phyloP scores from a whole-genome alignment of 2,888 invertebrate species.

The Epinotia ramella region DNA sequence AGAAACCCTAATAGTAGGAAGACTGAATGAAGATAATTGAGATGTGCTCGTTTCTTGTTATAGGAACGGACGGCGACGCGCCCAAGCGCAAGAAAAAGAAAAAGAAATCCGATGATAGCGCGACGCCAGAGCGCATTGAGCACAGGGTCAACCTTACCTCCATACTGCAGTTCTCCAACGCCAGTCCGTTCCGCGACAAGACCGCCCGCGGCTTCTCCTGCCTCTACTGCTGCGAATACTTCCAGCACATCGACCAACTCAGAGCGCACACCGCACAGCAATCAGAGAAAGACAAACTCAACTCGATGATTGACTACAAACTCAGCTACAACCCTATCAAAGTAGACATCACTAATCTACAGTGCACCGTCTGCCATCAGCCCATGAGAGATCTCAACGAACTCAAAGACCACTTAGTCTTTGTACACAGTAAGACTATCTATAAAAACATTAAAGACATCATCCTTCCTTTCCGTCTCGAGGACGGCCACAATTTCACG shows the following conservation, averaged over 20 bases:
- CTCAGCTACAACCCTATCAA: constrained; percentile 81
- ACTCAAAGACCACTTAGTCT: constrained; percentile 72
- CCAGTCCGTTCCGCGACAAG: constrained; percentile 80
- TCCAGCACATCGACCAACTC: constrained; percentile 69
- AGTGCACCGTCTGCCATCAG: constrained; percentile 69
- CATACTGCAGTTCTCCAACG: constrained; percentile 80
- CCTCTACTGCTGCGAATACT: constrained; percentile 76
- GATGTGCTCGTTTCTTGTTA: constrained; percentile 81
- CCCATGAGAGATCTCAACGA: constrained; percentile 72
- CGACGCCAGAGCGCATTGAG: constrained; percentile 79
- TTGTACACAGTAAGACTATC: constrained; percentile 71
- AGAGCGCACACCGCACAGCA: constrained; percentile 72
- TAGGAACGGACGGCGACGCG: constrained; percentile 75
- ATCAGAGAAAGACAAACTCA: constrained; percentile 75
- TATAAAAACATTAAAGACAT: constrained; percentile 78
- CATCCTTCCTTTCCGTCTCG: constrained; percentile 76
- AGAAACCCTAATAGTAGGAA: constrained; percentile 58
- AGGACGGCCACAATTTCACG: constrained; percentile 70
- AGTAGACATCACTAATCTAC: constrained; percentile 74
- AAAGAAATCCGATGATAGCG: constrained; percentile 75
- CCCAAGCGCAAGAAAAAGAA: constrained; percentile 75
- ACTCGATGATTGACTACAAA: constrained; percentile 79
- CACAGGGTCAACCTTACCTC: constrained; percentile 80
- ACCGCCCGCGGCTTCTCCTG: constrained; percentile 78
- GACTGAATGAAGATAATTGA: constrained; percentile 72